Evolutionary conservation across 1,140 invertebrate genomes (phyloP).

Genomic region (Saccostrea glomerata): DNA sequence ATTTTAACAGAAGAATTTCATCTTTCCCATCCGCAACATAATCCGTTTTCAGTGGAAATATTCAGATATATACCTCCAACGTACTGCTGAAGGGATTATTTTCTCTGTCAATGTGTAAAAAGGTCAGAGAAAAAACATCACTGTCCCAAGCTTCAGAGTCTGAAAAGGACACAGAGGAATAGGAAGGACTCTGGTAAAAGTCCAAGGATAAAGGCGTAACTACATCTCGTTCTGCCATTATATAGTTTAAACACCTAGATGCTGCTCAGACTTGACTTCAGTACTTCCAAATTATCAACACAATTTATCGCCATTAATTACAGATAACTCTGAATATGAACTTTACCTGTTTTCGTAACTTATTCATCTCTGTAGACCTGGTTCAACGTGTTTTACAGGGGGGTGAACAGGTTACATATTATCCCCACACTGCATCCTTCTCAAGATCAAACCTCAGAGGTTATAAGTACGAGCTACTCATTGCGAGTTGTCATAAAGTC

Average conservation of each 20-base stretch:
- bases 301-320: conserved; percentile 19
- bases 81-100: background rate
- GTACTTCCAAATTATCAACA: conserved; percentile 6
- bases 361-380: background rate
- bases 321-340: background rate
- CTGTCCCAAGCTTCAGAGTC: background rate
- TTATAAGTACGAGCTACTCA: background rate
- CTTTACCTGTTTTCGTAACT: conserved; percentile 38
- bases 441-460: background rate
- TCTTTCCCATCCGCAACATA: no score
- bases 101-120: background rate
- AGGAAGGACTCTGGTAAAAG: background rate
- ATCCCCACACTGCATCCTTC: background rate
- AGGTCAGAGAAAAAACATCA: conserved; percentile 10
- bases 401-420: conserved; percentile 5
- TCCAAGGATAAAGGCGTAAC: background rate
- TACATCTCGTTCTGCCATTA: background rate
- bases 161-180: background rate
- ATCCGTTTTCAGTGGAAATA: no score
- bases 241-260: background rate
- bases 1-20: no score
- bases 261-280: background rate
- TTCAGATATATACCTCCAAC: background rate
- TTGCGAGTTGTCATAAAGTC: conserved; percentile 4
- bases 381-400: conserved; percentile 18